phyloP scores from a whole-genome alignment of 2,888 invertebrate genomes.

The Idaea biselata region DNA sequence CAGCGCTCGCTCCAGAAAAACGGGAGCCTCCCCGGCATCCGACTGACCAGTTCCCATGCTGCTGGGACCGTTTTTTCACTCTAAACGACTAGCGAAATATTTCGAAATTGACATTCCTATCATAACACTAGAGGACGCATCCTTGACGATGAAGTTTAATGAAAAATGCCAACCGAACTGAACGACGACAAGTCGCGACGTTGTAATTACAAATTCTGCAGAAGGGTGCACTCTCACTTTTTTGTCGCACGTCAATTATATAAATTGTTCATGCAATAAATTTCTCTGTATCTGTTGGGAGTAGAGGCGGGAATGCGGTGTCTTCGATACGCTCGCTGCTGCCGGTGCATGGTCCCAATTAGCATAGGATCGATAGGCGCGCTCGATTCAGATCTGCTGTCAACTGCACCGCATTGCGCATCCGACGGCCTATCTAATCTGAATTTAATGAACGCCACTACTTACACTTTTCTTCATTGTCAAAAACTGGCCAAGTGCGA shows the following conservation, averaged over 20 bases:
- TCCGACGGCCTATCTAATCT: conserved; percentile 69
- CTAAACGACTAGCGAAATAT: conserved; percentile 75
- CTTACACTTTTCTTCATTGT: conserved; percentile 59
- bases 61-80: conserved; percentile 59
- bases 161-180: conserved; percentile 67
- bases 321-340: conserved; percentile 56
- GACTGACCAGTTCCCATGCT: conserved; percentile 66
- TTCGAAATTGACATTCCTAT: conserved; percentile 76
- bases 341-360: conserved; percentile 68
- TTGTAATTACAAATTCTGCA: conserved; percentile 70
- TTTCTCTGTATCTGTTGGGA: conserved; percentile 75
- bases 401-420: conserved; percentile 67
- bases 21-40: conserved; percentile 58
- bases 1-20: conserved; percentile 62
- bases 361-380: conserved; percentile 78
- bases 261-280: conserved; percentile 79
- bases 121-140: conserved; percentile 75
- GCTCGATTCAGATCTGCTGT: conserved; percentile 72
- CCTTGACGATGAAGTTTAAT: conserved; percentile 69
- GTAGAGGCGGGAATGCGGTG: conserved; percentile 59
- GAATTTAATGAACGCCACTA: conserved; percentile 66
- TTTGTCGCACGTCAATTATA: conserved; percentile 79
- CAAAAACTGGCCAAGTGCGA: too few relatives aligned
- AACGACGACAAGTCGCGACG: conserved; percentile 51
- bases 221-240: conserved; percentile 72